Evolutionary conservation across 2,797 vertebrate genomes (phyloP), one percentile per base, ranked within the genome.

Genomic region (Rhadinocentrus ornatus): DNA sequence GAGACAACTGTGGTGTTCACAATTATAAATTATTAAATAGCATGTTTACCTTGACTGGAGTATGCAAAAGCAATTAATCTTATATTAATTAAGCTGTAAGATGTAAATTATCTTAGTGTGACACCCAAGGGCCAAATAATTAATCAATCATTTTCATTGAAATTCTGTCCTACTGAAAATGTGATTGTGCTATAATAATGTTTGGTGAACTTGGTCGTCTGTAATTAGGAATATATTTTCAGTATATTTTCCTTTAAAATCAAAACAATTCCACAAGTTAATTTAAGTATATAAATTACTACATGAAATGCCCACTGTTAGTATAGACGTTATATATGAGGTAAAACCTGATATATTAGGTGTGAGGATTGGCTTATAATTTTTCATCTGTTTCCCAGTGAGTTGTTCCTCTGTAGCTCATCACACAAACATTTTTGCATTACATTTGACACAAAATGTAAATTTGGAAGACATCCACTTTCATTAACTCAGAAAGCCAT

Each of bases 1-100:
- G 60, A 90, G 88, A 82, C 71, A 87, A 89, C 73, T 85, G 72
- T 80, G 77, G 76, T 82, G 86, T 80, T 88, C 80, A 77, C 69
- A 73, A 83, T 88, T 86, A 78, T 80, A 87, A 89, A 90, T 91
- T 62, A 91, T 92, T 88, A 90, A 91, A 86, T 74, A 92, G 85
- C 80, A 90, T 85, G 90, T 91, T 91, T 91, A 94, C 92, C 92
- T 94, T 93, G 92, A 91, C 78, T 90, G 75, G 71, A 88, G 83
- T 84, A 70, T 48, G 55, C 52, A 72, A 88, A 88, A 69, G 77
- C 84, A 88, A 85, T 90, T 89, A 77, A 88, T 90, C 77, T 89
- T 83, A 73, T 84, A 88, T 91, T 90, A 91, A 91, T 90, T 89
- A 89, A 78, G 81, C 63, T 84, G n/a, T n/a, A n/a, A n/a, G n/a